Evolutionary conservation across 2,113 vertebrate genomes (phyloP), one percentile per base, ranked within the genome.

Genomic region (Larimichthys crocea): DNA sequence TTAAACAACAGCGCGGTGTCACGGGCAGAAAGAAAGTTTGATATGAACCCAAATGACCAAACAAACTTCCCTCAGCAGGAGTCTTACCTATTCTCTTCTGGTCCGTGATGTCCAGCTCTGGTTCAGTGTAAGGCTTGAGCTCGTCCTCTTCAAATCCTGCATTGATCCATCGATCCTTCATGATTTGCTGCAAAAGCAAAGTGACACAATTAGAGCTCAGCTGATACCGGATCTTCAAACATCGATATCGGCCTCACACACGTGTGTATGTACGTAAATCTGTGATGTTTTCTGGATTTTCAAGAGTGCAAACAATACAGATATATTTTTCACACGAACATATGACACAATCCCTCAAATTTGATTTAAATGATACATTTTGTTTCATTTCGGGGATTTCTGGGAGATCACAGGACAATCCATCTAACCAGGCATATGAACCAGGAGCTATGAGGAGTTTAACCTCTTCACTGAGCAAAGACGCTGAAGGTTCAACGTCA

Each of bases 141-240:
- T 99, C 97, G 40, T 99, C 97, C 17, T 99, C 98, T 19, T 99
- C 98, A 42, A 97, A 97, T 24, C 97, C 97, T 48, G 97, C 95
- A 20, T 99, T 99, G 94, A 99, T 99, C 98, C 98, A 99, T 68
- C 98, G 96, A 93, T 99, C 98, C 95, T 98, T 99, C 98, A 99
- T 99, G 74, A 99, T 99, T 99, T 99, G 98, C 98, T 99, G 82
- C 69, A 82, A 68, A 76, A 31, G 56, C 14, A 66, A 29, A 83
- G 12, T 0, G 10, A 74, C 31, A 70, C 49, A 31, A 10, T 84
- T 15, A 76, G 24, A 86, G 3, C 0, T 14, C 1, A 5, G 56
- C 3, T 20, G 7, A 71, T 4, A 15, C 24, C 6, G 7, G 15
- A 66, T 50, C 22, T n/a, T 1, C 20, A 10, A 76, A 26, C 17